Conservation (phyloP, 2,888 invertebrate species). For the Eristalinus aeneus region DNA sequence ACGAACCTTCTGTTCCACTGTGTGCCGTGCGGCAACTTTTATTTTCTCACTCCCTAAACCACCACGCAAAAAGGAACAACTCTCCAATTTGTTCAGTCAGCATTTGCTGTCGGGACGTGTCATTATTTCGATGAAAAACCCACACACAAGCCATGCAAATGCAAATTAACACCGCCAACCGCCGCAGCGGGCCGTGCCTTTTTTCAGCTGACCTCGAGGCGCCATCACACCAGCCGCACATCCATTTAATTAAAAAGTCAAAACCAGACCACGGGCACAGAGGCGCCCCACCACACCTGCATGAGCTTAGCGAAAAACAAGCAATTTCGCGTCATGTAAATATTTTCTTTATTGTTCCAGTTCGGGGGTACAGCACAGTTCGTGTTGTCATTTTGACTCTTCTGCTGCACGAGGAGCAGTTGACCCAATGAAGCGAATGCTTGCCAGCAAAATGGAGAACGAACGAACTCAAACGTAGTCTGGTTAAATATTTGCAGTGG, state of each 20-base stretch:
- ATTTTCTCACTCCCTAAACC: background rate
- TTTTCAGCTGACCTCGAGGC: slow-evolving; percentile 10
- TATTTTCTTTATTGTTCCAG: background rate
- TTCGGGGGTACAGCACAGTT: background rate
- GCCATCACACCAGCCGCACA: background rate
- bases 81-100: background rate
- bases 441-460: background rate
- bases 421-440: slow-evolving; percentile 21
- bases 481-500: background rate
- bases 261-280: slow-evolving; percentile 28
- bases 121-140: background rate
- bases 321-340: slow-evolving; percentile 14
- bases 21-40: no score
- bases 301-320: background rate
- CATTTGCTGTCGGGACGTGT: background rate
- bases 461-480: background rate
- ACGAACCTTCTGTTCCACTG: no score
- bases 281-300: background rate
- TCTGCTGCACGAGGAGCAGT: slow-evolving; percentile 24
- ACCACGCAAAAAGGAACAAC: background rate
- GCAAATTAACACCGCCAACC: background rate
- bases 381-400: background rate
- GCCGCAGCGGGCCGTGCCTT: background rate
- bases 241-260: slow-evolving; percentile 52
- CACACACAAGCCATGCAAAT: background rate